A percentile compares a stretch with the other conserved stretches of the same genome.
Conservation (phyloP, 2,113 vertebrate species). For the Vicugna pacos region DNA sequence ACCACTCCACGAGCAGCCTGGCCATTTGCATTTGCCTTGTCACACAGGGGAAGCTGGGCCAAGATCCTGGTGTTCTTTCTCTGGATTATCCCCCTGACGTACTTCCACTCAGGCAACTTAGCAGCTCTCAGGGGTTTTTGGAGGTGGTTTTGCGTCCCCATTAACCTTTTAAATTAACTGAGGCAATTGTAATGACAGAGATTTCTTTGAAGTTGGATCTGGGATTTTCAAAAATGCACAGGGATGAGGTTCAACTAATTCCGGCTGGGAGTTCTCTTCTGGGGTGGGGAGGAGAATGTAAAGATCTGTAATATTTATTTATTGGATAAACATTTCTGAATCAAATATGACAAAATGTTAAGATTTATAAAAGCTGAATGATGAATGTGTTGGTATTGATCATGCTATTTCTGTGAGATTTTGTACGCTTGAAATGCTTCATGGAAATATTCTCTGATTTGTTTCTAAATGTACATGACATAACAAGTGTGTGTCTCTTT, state of each 20-base stretch:
- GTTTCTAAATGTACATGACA: not conserved
- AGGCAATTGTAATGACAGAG: not conserved
- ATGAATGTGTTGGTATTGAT: not conserved
- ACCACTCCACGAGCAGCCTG: accelerated
- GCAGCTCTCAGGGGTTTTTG: not conserved
- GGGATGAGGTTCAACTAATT: not conserved
- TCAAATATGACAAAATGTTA: not conserved
- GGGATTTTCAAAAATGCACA: not conserved
- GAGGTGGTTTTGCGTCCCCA: not conserved
- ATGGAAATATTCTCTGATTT: not conserved
- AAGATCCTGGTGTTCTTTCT: not conserved
- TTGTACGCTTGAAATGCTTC: not conserved
- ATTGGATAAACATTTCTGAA: not conserved
- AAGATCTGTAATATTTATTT: not conserved
- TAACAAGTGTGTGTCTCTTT: not conserved
- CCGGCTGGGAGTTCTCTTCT: not conserved
- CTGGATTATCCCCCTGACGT: too few relatives aligned
- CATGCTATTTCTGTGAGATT: not conserved
- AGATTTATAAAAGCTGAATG: not conserved
- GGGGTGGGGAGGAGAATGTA: not conserved
- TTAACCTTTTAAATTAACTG: not conserved
- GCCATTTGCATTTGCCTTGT: accelerated
- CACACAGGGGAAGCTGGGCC: accelerated
- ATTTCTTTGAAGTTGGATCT: not conserved
- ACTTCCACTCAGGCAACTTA: not conserved